Base-by-base conservation (phyloP, 2,797 vertebrate species). In the Poeciliopsis infans region DNA sequence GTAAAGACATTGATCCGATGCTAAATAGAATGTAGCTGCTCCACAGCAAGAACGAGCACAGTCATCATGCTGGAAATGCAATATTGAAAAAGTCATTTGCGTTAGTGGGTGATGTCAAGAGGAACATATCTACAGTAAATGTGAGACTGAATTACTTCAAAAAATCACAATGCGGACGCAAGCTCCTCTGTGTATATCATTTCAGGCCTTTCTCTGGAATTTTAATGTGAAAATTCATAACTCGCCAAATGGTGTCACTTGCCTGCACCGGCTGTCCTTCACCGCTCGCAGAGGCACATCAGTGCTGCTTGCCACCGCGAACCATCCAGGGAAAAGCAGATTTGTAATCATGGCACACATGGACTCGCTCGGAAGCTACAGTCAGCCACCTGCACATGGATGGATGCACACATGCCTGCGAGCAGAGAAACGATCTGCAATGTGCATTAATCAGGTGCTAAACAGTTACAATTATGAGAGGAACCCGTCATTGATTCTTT, bases 301-400 rank as follows among this genome's bases (percentile, higher is more conserved):
- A 85, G 72, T 7, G 39, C 83, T 82, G 82, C 77, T 84, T 81
- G 49, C 75, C 23, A 81, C 71, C 78, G 82, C 39, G 49, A 88
- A 86, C 82, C 74, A 46, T 89, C 76, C 20, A 79, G 55, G 76
- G 78, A 91, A 51, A 81, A 91, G 86, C 88, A 88, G 90, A 90
- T 91, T 93, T 92, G 84, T 79, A 85, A 86, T 88, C 85, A 76
- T 78, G 8, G 43, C 87, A 79, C 88, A 87, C 83, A 84, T 71
- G 78, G 79, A 86, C 84, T 59, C 72, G 55, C 78, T 88, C 64
- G 2, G 36, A 83, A 66, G 75, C 83, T 77, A 10, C 86, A 85
- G 84, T 88, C 88, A 87, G 83, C 83, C 83, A 80, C 86, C 78
- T 83, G 28, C 83, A 77, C 76, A 84, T 49, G 66, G 39, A 74